These are phyloP conservation scores for Tragelaphus strepsiceros DNA, from an alignment of 2,113 vertebrate genomes.

Conservation along the genomic window DNA sequence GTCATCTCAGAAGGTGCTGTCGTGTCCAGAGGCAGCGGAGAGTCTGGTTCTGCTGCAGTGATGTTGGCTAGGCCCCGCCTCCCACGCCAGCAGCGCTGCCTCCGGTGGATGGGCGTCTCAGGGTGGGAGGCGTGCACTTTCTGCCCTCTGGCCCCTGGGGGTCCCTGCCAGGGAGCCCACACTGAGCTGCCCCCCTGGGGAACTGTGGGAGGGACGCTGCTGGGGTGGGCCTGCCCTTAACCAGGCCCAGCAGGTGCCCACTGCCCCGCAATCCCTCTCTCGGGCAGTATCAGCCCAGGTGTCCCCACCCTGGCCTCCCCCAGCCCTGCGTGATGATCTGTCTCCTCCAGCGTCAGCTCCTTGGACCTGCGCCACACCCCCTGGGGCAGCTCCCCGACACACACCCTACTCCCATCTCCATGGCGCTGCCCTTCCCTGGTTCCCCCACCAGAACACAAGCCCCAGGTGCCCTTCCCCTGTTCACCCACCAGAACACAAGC, in stretches of 20 bases:
- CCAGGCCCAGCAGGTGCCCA: background rate
- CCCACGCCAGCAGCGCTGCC: background rate
- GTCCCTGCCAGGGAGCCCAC: background rate
- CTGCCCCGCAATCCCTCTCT: background rate
- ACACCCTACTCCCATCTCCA: background rate
- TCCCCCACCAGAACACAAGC: background rate
- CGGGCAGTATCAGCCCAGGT: background rate
- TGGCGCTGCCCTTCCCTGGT: fast-evolving
- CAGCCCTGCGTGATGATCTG: background rate
- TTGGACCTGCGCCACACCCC: background rate
- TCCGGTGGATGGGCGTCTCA: background rate
- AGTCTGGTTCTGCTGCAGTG: background rate
- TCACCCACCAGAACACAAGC: too few relatives aligned
- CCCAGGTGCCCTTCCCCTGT: fast-evolving
- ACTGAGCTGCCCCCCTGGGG: background rate
- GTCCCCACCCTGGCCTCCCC: background rate
- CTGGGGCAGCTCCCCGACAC: background rate
- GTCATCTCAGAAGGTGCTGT: background rate
- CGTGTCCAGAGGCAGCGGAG: background rate
- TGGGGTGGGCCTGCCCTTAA: background rate
- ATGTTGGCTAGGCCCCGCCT: background rate
- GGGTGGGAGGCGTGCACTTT: background rate
- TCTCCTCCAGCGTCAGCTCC: background rate
- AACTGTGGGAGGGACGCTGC: background rate
- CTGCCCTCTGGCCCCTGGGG: background rate